Percentiles rank a stretch among this genome's conserved stretches.
Evolutionary conservation across 1,140 invertebrate species (phyloP).

Genomic region (Diorhabda sublineata): DNA sequence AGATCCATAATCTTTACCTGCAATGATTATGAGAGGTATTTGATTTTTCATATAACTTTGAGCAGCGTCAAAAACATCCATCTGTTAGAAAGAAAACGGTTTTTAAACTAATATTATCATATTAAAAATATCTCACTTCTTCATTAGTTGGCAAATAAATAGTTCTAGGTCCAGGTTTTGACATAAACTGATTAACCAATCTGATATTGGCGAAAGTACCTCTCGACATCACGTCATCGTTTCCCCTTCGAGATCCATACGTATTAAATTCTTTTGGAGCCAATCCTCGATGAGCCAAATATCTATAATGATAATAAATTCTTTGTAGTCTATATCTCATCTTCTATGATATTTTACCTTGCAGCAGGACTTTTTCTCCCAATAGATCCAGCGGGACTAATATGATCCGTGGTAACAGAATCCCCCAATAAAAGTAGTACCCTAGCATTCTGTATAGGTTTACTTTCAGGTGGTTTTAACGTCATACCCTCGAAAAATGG

Average conservation of each 20-base stretch:
- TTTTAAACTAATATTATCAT: not conserved
- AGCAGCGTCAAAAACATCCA: conserved; percentile 97
- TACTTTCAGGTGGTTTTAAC: conserved; percentile 55
- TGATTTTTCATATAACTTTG: conserved; percentile 71
- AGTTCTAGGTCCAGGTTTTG: conserved; percentile 54
- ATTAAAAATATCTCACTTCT: conserved; percentile 53
- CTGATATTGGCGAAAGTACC: not conserved
- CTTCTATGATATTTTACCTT: conserved; percentile 15
- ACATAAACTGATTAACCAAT: not conserved
- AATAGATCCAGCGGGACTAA: not conserved
- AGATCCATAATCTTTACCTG: conserved; percentile 96
- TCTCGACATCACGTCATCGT: not conserved
- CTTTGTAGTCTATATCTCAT: too few relatives aligned
- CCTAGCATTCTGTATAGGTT: conserved; percentile 62
- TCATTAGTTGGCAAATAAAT: conserved; percentile 83
- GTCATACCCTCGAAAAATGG: conserved; percentile 84
- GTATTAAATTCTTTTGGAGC: not conserved
- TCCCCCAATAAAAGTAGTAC: conserved; percentile 54
- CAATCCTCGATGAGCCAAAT: not conserved
- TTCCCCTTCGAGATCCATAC: not conserved
- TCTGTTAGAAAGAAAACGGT: conserved; percentile 47
- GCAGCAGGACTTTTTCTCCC: not conserved
- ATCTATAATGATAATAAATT: not conserved
- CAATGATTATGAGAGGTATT: conserved; percentile 77
- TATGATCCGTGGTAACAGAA: not conserved